These are phyloP conservation scores for Hepsetus odoe DNA, from an alignment of 2,113 vertebrate species.

Conservation along the genomic window DNA sequence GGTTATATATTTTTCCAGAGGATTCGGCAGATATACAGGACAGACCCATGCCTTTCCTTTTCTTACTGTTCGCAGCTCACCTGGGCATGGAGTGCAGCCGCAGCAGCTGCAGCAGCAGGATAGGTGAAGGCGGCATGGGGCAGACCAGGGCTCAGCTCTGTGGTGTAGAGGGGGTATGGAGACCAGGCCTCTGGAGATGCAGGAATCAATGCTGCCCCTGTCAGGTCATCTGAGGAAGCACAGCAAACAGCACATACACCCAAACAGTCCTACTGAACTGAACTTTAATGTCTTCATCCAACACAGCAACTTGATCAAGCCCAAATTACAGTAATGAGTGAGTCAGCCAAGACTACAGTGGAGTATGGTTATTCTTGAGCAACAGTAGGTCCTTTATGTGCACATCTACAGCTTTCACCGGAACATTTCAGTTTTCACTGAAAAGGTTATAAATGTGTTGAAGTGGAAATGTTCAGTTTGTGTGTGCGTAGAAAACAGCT, in stretches of 20 bases:
- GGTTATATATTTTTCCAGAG: too few relatives aligned
- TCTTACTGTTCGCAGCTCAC: constrained; percentile 69
- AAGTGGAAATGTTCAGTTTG: constrained; percentile 22
- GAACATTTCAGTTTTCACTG: too few relatives aligned
- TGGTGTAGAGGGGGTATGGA: constrained; percentile 94
- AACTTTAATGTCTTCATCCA: not conserved
- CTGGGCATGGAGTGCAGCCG: constrained; percentile 95
- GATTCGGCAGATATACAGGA: not conserved
- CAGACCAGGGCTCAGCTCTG: constrained; percentile 92
- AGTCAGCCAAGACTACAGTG: not conserved
- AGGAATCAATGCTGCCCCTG: constrained; percentile 93
- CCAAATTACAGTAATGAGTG: not conserved
- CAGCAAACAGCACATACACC: constrained; percentile 43
- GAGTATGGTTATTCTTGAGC: not conserved
- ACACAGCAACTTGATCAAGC: not conserved
- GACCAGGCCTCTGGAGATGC: constrained; percentile 95
- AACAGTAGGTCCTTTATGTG: not conserved
- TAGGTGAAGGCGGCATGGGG: constrained; percentile 95
- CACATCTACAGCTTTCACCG: not conserved
- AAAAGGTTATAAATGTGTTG: constrained; percentile 52
- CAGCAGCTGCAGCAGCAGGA: constrained; percentile 86
- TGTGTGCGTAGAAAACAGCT: constrained; percentile 21
- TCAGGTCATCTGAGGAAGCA: constrained; percentile 87
- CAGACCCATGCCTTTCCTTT: not conserved
- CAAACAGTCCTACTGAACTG: constrained; percentile 12